Evolutionary conservation across 2,797 vertebrate genomes (phyloP).

Genomic region (Thaleichthys pacificus): DNA sequence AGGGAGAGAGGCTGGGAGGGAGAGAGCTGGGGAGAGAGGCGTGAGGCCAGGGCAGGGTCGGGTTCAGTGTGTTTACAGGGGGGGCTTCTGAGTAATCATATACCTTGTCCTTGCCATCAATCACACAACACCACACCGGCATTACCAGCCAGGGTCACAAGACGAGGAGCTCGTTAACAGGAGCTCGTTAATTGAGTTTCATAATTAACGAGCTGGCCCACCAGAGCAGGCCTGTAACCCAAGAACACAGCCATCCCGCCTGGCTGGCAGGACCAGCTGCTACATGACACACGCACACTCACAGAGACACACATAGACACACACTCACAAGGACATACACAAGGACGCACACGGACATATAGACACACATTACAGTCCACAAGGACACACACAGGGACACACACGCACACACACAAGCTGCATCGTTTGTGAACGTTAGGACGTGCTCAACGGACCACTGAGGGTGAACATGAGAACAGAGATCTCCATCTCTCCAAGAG

Average conservation of each 20-base stretch:
- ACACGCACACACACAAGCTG: too few relatives aligned
- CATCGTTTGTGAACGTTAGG: too few relatives aligned
- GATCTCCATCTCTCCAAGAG: too few relatives aligned
- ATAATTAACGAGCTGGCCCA: conserved; percentile 58
- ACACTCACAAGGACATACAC: neutral
- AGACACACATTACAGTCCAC: too few relatives aligned
- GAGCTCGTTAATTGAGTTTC: conserved; percentile 60
- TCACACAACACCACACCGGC: conserved; percentile 24
- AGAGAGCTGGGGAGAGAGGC: neutral
- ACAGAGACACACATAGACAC: neutral
- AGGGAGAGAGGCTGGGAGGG: neutral
- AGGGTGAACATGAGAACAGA: too few relatives aligned
- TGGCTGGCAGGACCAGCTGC: neutral
- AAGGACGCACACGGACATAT: too few relatives aligned
- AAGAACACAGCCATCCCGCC: conserved; percentile 29
- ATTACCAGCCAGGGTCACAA: conserved; percentile 12
- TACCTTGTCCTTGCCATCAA: conserved; percentile 33
- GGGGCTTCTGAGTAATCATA: conserved; percentile 34
- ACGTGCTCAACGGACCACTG: too few relatives aligned
- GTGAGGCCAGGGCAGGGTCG: too few relatives aligned
- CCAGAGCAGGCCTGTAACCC: conserved; percentile 56
- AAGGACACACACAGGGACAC: too few relatives aligned
- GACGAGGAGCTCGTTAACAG: conserved; percentile 27
- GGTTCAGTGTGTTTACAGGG: too few relatives aligned
- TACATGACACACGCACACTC: neutral